These are phyloP conservation scores for Nansenia antarctica DNA, from an alignment of 2,113 vertebrate genomes.

Conservation along the genomic window DNA sequence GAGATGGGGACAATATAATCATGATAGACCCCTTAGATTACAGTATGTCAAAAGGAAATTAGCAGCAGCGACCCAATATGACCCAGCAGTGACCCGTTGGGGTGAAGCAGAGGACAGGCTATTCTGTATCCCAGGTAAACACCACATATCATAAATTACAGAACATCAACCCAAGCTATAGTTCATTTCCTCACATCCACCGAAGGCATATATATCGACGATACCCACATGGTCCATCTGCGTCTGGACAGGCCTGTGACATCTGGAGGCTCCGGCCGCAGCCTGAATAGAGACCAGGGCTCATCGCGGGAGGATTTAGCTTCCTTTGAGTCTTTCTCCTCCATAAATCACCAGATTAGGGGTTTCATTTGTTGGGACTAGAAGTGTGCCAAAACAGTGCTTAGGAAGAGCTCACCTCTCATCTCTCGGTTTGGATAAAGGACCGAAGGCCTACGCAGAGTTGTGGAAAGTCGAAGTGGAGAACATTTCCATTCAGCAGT, in stretches of 20 bases:
- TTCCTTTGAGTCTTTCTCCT: constrained; percentile 20
- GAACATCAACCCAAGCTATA: constrained; percentile 24
- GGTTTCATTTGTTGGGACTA: constrained; percentile 1
- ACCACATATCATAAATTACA: constrained; percentile 28
- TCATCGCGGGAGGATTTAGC: constrained; percentile 24
- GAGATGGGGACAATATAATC: neutral
- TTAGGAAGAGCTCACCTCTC: neutral
- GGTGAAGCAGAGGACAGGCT: neutral
- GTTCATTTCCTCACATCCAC: constrained; percentile 53
- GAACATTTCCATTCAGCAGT: neutral
- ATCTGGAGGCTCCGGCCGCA: constrained; percentile 44
- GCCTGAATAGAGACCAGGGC: constrained; percentile 43
- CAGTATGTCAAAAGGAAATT: neutral
- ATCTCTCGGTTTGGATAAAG: neutral
- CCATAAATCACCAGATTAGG: constrained; percentile 23
- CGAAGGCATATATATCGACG: too few relatives aligned
- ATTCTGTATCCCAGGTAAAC: constrained; percentile 23
- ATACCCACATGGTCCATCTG: neutral
- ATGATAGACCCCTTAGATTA: constrained; percentile 6
- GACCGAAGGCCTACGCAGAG: too few relatives aligned
- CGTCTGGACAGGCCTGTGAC: constrained; percentile 12
- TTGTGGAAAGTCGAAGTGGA: too few relatives aligned
- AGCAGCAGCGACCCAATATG: neutral
- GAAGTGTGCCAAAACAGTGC: constrained; percentile 13
- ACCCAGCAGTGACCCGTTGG: neutral